phyloP scores from a whole-genome alignment of 1,140 invertebrate genomes.

The Pseudomyrmex cubaensis region DNA sequence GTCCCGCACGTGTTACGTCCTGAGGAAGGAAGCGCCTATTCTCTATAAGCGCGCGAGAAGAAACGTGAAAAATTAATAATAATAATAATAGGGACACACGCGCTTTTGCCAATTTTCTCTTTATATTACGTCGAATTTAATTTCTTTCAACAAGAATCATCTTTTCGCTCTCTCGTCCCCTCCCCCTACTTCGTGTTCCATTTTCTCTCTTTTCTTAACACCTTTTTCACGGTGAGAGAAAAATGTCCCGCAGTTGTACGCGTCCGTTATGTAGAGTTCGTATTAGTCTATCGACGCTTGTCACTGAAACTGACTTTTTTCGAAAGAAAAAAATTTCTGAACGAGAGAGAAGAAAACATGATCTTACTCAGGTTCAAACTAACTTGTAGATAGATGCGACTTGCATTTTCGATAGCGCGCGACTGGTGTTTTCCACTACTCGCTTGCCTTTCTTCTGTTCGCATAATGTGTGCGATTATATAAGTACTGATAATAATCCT shows the following conservation, averaged over 20 bases:
- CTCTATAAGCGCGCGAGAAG: not conserved
- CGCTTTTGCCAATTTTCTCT: not conserved
- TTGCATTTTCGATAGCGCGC: not conserved
- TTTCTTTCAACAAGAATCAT: conserved; percentile 42
- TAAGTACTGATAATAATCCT: conserved; percentile 14
- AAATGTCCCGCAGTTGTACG: not conserved
- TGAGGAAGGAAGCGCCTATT: conserved; percentile 8
- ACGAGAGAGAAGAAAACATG: conserved; percentile 41
- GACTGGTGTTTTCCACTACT: not conserved
- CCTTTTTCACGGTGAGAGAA: not conserved
- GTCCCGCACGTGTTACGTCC: conserved; percentile 13
- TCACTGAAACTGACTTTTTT: not conserved
- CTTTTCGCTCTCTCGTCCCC: not conserved
- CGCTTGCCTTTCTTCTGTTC: not conserved
- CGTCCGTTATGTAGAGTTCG: not conserved
- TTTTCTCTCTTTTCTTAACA: not conserved
- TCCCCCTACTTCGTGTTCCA: not conserved
- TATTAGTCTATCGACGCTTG: not conserved
- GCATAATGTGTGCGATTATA: not conserved
- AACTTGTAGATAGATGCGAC: conserved; percentile 17
- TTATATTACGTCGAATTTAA: not conserved
- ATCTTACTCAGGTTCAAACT: conserved; percentile 62
- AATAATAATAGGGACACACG: too few relatives aligned
- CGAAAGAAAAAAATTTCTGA: conserved; percentile 29
- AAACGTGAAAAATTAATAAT: too few relatives aligned